phyloP scores from a whole-genome alignment of 2,797 vertebrate genomes.

The Odontamblyopus rebecca region DNA sequence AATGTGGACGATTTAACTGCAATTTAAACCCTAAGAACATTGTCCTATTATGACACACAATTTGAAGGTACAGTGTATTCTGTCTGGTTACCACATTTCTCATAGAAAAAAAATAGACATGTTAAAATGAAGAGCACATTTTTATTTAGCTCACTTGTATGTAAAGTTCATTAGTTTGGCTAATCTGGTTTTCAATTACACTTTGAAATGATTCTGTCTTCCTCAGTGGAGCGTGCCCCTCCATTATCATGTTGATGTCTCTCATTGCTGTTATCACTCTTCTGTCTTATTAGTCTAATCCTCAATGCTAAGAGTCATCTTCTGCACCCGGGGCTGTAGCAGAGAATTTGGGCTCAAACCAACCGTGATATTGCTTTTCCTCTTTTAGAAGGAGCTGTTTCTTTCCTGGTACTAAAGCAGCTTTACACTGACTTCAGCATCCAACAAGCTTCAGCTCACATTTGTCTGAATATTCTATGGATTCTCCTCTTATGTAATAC shows the following conservation, averaged over 20 bases:
- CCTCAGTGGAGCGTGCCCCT: slow-evolving; percentile 21
- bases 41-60: too few relatives aligned
- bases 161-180: slow-evolving; percentile 46
- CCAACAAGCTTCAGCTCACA: slow-evolving; percentile 36
- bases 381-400: slow-evolving; percentile 22
- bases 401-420: slow-evolving; percentile 22
- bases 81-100: neutral
- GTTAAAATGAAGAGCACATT: slow-evolving; percentile 17
- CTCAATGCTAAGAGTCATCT: slow-evolving; percentile 33
- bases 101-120: slow-evolving; percentile 9
- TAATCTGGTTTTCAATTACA: slow-evolving; percentile 61
- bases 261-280: slow-evolving; percentile 38
- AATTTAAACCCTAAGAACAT: too few relatives aligned
- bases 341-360: slow-evolving; percentile 38
- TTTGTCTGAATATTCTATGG: slow-evolving; percentile 29
- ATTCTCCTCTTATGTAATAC: slow-evolving; percentile 24
- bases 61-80: too few relatives aligned
- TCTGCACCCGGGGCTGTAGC: slow-evolving; percentile 13
- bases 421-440: slow-evolving; percentile 28
- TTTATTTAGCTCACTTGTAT: slow-evolving; percentile 35
- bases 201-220: slow-evolving; percentile 39
- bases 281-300: slow-evolving; percentile 50
- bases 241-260: slow-evolving; percentile 31
- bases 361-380: slow-evolving; percentile 46
- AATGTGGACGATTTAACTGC: too few relatives aligned